Base-by-base conservation (phyloP, 2,888 invertebrate genomes). In the Luperina nickerlii region DNA sequence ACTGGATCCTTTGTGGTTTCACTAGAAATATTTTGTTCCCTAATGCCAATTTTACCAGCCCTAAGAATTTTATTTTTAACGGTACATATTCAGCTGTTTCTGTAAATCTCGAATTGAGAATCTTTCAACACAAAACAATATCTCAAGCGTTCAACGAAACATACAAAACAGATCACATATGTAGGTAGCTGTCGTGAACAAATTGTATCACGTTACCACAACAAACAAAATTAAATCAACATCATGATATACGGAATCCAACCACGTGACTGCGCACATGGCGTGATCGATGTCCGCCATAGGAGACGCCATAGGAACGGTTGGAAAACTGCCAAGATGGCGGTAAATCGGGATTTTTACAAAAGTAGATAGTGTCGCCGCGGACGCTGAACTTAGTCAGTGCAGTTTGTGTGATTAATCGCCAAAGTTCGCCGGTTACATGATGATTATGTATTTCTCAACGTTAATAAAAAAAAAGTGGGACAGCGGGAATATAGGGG, bases 271-370 rank as follows among this genome's bases (percentile, higher is more conserved):
- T 85, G 80, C 87, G 90, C 93, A 93, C 94, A 93, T 94, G 94
- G 93, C 90, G 91, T 91, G 91, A 92, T 92, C 89, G 88, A 89
- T 93, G 93, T 93, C 92, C 90, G 92, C 91, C 87, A 87, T 77
- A 85, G 85, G 83, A 87, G 87, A 88, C 88, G 86, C 85, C 76
- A 48, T 73, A 80, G 83, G 93, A 90, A 94, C 93, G 93, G 91
- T 92, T 96, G 96, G 96, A 92, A 63, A 57, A 7, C 0, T 85
- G 95, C 96, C 96, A 96, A 90, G 45, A 81, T 85, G 87, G 83
- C 91, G 82, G 92, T 92, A 92, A 93, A 94, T 92, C 91, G 92
- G 94, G 93, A 94, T 93, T 93, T 94, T 94, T 94, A 93, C 94
- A 92, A 90, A 90, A 85, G 90, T 79, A 84, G 82, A 88, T 89